phyloP scores from a whole-genome alignment of 2,797 vertebrate species.

The Pristis pectinata region DNA sequence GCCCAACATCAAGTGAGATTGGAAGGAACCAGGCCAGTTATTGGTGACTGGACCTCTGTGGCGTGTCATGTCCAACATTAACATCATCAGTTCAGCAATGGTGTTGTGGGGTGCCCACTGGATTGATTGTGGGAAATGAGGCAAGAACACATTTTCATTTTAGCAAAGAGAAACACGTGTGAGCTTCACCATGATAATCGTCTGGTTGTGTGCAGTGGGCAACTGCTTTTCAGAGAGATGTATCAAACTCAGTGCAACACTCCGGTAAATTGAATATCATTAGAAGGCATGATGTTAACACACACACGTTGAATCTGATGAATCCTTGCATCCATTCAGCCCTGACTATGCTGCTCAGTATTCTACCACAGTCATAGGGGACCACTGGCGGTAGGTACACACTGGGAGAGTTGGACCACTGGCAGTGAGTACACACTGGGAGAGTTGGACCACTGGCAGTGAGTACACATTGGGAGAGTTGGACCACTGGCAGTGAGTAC shows the following conservation, averaged over 20 bases:
- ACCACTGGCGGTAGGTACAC: too few relatives aligned
- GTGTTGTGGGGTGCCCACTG: background rate
- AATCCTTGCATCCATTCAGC: too few relatives aligned
- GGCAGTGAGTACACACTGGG: too few relatives aligned
- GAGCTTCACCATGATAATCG: background rate
- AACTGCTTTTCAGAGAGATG: background rate
- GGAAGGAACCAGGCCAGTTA: background rate
- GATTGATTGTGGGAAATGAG: background rate
- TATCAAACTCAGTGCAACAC: background rate
- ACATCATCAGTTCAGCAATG: background rate
- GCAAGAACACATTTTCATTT: background rate
- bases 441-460: too few relatives aligned
- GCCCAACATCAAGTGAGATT: background rate
- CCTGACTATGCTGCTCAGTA: too few relatives aligned
- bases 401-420: too few relatives aligned
- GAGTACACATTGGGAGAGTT: too few relatives aligned
- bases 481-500: too few relatives aligned
- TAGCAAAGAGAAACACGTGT: background rate
- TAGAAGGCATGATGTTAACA: too few relatives aligned
- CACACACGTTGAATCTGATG: too few relatives aligned
- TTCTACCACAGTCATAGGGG: too few relatives aligned
- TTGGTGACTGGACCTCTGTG: background rate
- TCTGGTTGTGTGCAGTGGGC: background rate
- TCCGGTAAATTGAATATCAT: background rate
- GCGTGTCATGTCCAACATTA: background rate